Evolutionary conservation across 1,140 invertebrate genomes (phyloP).

Genomic region (Drosophila seguyi): DNA sequence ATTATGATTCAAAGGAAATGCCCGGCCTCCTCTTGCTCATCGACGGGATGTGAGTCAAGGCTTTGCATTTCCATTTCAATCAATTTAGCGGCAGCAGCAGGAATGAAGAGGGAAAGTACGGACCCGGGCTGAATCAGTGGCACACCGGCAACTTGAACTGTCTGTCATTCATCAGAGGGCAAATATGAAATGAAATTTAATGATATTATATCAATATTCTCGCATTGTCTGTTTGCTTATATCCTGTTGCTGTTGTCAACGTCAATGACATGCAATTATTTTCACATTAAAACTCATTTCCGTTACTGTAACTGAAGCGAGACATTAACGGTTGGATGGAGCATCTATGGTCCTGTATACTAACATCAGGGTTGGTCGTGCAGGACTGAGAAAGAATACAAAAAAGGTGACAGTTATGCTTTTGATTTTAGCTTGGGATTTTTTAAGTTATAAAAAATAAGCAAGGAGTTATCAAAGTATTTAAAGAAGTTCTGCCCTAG

Average conservation of each 20-base stretch:
- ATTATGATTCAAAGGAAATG: conserved; percentile 55
- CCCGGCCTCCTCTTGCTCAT: neutral
- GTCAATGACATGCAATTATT: conserved; percentile 78
- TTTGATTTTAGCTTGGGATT: no score
- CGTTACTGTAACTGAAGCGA: conserved; percentile 70
- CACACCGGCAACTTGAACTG: conserved; percentile 39
- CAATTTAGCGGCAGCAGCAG: conserved; percentile 9
- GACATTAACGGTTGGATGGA: conserved; percentile 60
- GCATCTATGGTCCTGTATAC: conserved; percentile 51
- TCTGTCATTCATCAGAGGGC: conserved; percentile 54
- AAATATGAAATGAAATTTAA: conserved; percentile 70
- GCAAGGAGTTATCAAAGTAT: neutral
- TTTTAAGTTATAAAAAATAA: neutral
- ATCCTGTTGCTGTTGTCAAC: conserved; percentile 46
- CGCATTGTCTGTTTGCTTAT: conserved; percentile 41
- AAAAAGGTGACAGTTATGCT: no score
- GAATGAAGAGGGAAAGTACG: conserved; percentile 7
- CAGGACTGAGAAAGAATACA: neutral
- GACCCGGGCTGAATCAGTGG: conserved; percentile 1
- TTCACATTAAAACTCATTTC: conserved; percentile 76
- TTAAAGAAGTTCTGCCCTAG: neutral
- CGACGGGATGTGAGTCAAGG: conserved; percentile 49
- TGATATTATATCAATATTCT: conserved; percentile 70
- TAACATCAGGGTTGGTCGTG: conserved; percentile 5
- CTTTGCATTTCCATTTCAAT: conserved; percentile 58